These are phyloP conservation scores for Clytia hemisphaerica DNA, from an alignment of 30 jellyfish, hydroid and myxozoan species.

Conservation along the genomic window DNA sequence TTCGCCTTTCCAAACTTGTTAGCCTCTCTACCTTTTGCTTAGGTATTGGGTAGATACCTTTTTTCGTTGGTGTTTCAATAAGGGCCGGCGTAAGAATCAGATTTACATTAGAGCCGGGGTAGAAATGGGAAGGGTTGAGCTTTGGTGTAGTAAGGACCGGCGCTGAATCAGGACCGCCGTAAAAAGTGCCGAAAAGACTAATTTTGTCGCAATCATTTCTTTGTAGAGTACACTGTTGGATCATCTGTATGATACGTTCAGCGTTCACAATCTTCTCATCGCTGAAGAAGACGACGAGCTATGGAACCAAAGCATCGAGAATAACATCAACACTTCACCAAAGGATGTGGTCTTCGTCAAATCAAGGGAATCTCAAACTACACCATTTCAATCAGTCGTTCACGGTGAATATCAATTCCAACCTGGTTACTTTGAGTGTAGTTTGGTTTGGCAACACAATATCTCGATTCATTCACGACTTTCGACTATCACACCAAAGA, in stretches of 20 bases:
- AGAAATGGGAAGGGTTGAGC: no score
- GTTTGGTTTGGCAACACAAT: conserved; percentile 71
- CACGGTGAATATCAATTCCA: conserved; percentile 82
- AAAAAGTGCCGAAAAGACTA: no score
- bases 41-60: no score
- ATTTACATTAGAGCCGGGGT: no score
- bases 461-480: conserved; percentile 78
- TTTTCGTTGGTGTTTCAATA: no score
- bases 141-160: no score
- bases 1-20: no score
- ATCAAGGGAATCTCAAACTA: conserved; percentile 39
- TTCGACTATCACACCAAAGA: conserved; percentile 50
- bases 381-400: conserved; percentile 59
- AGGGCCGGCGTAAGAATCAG: no score
- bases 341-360: conserved; percentile 54
- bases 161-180: no score
- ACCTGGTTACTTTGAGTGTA: conserved; percentile 91
- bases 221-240: conserved; percentile 72
- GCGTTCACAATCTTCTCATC: conserved; percentile 73
- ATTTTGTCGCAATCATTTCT: no score
- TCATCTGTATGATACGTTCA: conserved; percentile 61
- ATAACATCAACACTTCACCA: conserved; percentile 29
- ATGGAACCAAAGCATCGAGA: conserved; percentile 45
- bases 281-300: conserved; percentile 89
- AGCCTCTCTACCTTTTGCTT: no score